Base-by-base conservation (phyloP, 2,888 invertebrate genomes). In the Calliphora vomitoria region DNA sequence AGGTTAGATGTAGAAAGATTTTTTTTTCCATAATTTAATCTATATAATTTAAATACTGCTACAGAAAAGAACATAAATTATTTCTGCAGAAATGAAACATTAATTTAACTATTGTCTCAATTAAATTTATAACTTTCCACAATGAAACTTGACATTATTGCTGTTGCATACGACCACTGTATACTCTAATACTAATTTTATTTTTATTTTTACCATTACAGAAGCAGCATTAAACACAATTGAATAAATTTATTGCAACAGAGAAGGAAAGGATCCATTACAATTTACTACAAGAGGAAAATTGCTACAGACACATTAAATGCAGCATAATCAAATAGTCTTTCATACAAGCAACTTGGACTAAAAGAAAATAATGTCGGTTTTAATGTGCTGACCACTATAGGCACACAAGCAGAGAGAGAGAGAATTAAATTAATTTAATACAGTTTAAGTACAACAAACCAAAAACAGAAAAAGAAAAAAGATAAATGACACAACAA, bases 201-300 rank as follows among this genome's bases (percentile, higher is more conserved):
- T 78, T 71, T 25, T 71, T 41, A 64, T 69, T 53, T 83, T 69
- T 55, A 64, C 53, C 64, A 44, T 83, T 83, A 0, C 44, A 78
- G 78, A 35, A 71, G 13, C n/a, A 71, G 10, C 69, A 72, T 83
- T 78, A 53, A 64, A 76, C n/a, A 71, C 62, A 78, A 78, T 71
- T 83, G 53, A 76, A 83, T 69, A 71, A 83, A 83, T 71, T 76
- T 76, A 62, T 53, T 58, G 25, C 41, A n/a, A 69, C 11, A 53
- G 8, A 50, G 25, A 71, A 6, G 53, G 31, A 4, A 47, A 62
- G 10, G 13, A 0, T 20, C 50, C 44, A 80, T 53, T 71, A 69
- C n/a, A 62, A 53, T 58, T 55, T 11, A 60, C n/a, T 78, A 64
- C 44, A 64, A 44, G 18, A 72, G 41, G 0, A 50, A 58, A 62